Evolutionary conservation across 92 coral and sea anemone genomes (phyloP).

Genomic region (Epizoanthus illoricatus): DNA sequence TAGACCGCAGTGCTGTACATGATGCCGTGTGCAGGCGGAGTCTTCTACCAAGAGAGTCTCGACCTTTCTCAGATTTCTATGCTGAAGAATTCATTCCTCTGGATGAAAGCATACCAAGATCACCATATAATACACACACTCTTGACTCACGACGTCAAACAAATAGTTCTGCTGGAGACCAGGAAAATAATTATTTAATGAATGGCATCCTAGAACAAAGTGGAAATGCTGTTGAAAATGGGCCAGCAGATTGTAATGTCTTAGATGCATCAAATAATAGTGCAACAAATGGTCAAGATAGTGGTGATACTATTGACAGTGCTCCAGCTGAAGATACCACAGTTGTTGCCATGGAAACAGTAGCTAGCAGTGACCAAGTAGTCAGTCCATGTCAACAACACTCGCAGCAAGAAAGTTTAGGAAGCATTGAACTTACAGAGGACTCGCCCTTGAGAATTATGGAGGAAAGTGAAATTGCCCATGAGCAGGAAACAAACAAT

Average conservation of each 20-base stretch:
- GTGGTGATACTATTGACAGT: background rate
- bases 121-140: constrained; percentile 30
- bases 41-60: constrained; percentile 48
- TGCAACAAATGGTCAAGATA: background rate
- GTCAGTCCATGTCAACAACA: background rate
- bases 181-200: background rate
- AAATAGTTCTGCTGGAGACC: background rate
- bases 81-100: constrained; percentile 72
- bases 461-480: constrained; percentile 77
- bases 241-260: background rate
- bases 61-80: constrained; percentile 86
- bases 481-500: constrained; percentile 53
- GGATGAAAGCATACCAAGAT: constrained; percentile 45
- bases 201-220: constrained; percentile 4
- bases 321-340: constrained; percentile 1
- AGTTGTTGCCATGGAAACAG: constrained; percentile 33
- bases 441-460: constrained; percentile 84
- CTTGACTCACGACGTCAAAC: background rate
- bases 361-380: constrained; percentile 30
- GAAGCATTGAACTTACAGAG: constrained; percentile 83
- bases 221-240: constrained; percentile 3
- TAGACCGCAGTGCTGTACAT: constrained; percentile 29
- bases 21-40: constrained; percentile 53
- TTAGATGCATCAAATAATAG: constrained; percentile 2
- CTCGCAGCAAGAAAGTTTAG: constrained; percentile 38